A percentile compares a stretch with the other conserved stretches of the same genome.
Conservation (phyloP, 92 coral and sea anemone species). For the Epizoanthus ramosus region DNA sequence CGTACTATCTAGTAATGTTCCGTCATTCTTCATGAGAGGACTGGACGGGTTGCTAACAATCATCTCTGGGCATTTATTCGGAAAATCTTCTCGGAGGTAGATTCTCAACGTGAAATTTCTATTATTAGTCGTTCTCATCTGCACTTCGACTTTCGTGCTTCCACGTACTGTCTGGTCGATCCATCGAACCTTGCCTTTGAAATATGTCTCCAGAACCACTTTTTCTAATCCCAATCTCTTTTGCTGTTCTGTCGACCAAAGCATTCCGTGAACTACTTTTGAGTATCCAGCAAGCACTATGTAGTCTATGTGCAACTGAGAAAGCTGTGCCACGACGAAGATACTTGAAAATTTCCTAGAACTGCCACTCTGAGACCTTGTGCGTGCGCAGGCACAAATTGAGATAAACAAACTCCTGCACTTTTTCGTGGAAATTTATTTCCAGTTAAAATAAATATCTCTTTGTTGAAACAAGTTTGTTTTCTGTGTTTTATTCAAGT, state of each 20-base stretch:
- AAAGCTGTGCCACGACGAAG: too few relatives aligned
- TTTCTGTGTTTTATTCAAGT: too few relatives aligned
- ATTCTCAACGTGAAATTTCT: conserved; percentile 64
- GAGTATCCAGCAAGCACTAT: too few relatives aligned
- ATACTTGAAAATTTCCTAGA: too few relatives aligned
- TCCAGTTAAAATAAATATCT: too few relatives aligned
- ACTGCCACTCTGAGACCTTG: too few relatives aligned
- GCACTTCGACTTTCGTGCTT: conserved; percentile 62
- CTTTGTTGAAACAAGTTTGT: too few relatives aligned
- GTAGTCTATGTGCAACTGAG: too few relatives aligned
- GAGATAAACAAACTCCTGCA: too few relatives aligned
- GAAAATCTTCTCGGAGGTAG: conserved; percentile 65
- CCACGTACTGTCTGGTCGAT: conserved; percentile 58
- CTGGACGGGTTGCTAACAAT: conserved; percentile 65
- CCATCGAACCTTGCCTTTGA: conserved; percentile 65
- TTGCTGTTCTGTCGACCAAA: conserved; percentile 66
- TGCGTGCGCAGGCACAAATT: too few relatives aligned
- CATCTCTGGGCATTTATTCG: conserved; percentile 65
- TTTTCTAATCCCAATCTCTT: conserved; percentile 63
- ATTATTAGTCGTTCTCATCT: conserved; percentile 58
- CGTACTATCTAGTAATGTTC: not conserved
- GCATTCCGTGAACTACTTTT: conserved; percentile 23
- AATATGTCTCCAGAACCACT: conserved; percentile 58
- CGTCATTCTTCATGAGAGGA: too few relatives aligned
- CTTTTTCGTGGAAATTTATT: too few relatives aligned